phyloP scores from a whole-genome alignment of 2,113 vertebrate genomes.

The Cyprinodon variegatus region DNA sequence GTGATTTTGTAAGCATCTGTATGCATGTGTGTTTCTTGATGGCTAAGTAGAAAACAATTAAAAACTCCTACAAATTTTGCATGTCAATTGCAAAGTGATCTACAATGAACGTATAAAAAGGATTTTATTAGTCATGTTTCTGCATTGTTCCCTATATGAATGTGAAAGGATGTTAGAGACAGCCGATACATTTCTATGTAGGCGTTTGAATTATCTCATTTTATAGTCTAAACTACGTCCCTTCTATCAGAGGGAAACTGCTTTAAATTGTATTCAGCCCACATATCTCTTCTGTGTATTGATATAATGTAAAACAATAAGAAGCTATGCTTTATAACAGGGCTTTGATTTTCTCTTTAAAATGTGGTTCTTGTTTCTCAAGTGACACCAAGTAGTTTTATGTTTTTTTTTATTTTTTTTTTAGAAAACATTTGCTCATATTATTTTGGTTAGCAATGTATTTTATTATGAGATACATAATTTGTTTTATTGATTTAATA shows the following conservation, averaged over 20 bases:
- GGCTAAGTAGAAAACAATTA: background rate
- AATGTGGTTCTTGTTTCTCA: background rate
- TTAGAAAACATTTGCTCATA: background rate
- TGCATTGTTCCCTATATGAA: background rate
- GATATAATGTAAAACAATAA: background rate
- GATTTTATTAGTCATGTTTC: background rate
- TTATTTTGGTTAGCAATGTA: background rate
- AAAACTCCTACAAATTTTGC: background rate
- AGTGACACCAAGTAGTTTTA: background rate
- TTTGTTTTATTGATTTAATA: constrained; percentile 24
- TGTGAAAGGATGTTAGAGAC: background rate
- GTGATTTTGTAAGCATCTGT: background rate
- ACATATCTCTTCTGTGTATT: background rate
- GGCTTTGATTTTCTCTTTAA: background rate
- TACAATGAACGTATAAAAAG: background rate
- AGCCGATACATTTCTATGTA: background rate
- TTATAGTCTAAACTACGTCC: background rate
- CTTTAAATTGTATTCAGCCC: constrained; percentile 1
- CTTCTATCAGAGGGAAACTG: background rate
- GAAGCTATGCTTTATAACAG: background rate
- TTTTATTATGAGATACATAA: background rate
- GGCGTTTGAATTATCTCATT: background rate
- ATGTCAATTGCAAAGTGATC: background rate
- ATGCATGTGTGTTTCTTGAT: background rate
- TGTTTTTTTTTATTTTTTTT: too few relatives aligned